These are phyloP conservation scores for Pantala flavescens DNA, from an alignment of 1,140 invertebrate species.

Conservation along the genomic window DNA sequence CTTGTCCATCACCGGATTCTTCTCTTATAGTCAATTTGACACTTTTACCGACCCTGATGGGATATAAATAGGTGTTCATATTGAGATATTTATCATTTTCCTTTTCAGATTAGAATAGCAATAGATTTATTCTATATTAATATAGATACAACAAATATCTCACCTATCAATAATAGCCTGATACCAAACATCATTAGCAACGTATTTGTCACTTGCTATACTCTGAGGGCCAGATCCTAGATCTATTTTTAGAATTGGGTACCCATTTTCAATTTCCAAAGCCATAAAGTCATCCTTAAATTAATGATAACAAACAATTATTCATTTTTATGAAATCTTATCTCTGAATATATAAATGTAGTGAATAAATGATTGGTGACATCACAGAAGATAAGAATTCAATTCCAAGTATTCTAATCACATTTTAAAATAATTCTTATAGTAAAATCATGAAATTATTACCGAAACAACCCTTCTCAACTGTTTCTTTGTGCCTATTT, in stretches of 20 bases:
- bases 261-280: slow-evolving; percentile 78
- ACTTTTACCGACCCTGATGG: slow-evolving; percentile 63
- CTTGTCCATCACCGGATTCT: slow-evolving; percentile 50
- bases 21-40: slow-evolving; percentile 71
- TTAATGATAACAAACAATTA: slow-evolving; percentile 17
- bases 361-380: too few relatives aligned
- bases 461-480: slow-evolving; percentile 51
- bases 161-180: slow-evolving; percentile 78
- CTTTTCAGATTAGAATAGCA: background rate
- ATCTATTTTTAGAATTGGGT: slow-evolving; percentile 75
- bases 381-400: background rate
- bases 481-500: slow-evolving; percentile 49
- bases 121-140: background rate
- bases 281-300: slow-evolving; percentile 83
- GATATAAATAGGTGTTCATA: slow-evolving; percentile 17
- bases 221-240: slow-evolving; percentile 73
- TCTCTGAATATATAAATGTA: too few relatives aligned
- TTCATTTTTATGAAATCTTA: too few relatives aligned
- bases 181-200: slow-evolving; percentile 80
- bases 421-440: too few relatives aligned
- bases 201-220: slow-evolving; percentile 61
- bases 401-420: too few relatives aligned
- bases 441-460: slow-evolving; percentile 21
- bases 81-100: background rate
- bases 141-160: slow-evolving; percentile 11